Base-by-base conservation (phyloP, 2,888 invertebrate species). In the Trissolcus japonicus region DNA sequence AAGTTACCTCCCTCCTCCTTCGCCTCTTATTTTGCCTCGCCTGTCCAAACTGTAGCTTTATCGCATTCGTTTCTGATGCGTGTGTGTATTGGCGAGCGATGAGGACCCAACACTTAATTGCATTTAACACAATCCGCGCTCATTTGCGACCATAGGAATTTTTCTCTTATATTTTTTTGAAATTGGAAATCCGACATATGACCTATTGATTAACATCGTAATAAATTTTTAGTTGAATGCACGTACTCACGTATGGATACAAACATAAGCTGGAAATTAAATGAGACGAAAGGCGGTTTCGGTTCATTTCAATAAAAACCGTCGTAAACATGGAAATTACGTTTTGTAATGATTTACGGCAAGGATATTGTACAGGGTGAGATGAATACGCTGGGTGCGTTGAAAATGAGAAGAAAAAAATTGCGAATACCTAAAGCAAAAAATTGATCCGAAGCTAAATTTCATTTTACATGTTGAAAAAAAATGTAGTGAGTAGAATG, bases 51-150 rank as follows among this genome's bases (percentile, higher is more conserved):
- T 75, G 51, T 48, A 59, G 61, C 67, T 79, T 80, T 75, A 69
- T 79, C 78, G 65, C 68, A 57, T 74, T 72, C 57, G 57, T 78
- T 72, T 69, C 71, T 80, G 81, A 75, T 76, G 79, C 55, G 71
- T 73, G 74, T 80, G 69, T 74, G 75, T 80, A 79, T 81, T 76
- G 82, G 80, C 77, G 69, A 80, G 77, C 81, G 83, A 86, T 83
- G 84, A 84, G 85, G 84, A 85, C 85, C 86, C 85, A 84, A 82
- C 82, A 84, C 84, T 87, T 88, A 88, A 88, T 88, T 88, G 86
- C 87, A 84, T 88, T 88, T 84, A 83, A 84, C 84, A 85, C 86
- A 83, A 83, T 82, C 83, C 82, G 85, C 84, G 85, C 83, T 86
- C 84, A 86, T 86, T 86, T 86, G 86, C 84, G 84, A 81, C 85